phyloP scores from a whole-genome alignment of 2,888 invertebrate genomes.

The Apeira syringaria region DNA sequence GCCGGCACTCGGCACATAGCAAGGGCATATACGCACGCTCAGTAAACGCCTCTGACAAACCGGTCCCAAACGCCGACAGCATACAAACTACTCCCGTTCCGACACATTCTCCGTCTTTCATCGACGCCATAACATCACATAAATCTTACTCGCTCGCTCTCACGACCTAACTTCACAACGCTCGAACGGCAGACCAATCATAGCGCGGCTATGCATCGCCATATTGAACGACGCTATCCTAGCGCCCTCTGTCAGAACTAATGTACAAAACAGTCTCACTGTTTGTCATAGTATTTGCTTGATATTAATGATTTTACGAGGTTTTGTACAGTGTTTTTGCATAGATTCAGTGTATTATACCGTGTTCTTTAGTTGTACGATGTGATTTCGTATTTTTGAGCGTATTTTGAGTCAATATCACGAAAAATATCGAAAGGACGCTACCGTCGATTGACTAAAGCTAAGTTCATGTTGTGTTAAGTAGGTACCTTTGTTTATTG shows the following conservation, averaged over 20 bases:
- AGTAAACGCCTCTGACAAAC: conserved; percentile 79
- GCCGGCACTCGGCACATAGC: conserved; percentile 51
- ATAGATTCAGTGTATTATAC: conserved; percentile 51
- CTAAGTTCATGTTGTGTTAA: conserved; percentile 61
- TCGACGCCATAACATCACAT: conserved; percentile 75
- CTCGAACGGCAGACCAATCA: conserved; percentile 61
- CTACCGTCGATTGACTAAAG: conserved; percentile 48
- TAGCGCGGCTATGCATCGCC: conserved; percentile 65
- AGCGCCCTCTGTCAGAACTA: conserved; percentile 67
- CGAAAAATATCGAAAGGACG: conserved; percentile 51
- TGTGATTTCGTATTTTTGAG: conserved; percentile 35
- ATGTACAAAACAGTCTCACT: conserved; percentile 56
- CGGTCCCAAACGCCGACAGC: conserved; percentile 69
- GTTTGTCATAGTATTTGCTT: conserved; percentile 67
- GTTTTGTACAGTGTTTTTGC: conserved; percentile 38
- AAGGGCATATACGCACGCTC: conserved; percentile 67
- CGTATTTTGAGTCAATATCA: conserved; percentile 44
- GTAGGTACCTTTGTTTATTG: no score
- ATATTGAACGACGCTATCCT: conserved; percentile 70
- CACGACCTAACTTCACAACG: conserved; percentile 67
- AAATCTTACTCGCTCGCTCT: conserved; percentile 75
- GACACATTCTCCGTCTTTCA: conserved; percentile 78
- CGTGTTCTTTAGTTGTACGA: conserved; percentile 40
- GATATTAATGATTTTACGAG: conserved; percentile 57
- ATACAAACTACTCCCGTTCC: conserved; percentile 76